Conservation (phyloP, 2,113 vertebrate genomes). For the Bungarus multicinctus region DNA sequence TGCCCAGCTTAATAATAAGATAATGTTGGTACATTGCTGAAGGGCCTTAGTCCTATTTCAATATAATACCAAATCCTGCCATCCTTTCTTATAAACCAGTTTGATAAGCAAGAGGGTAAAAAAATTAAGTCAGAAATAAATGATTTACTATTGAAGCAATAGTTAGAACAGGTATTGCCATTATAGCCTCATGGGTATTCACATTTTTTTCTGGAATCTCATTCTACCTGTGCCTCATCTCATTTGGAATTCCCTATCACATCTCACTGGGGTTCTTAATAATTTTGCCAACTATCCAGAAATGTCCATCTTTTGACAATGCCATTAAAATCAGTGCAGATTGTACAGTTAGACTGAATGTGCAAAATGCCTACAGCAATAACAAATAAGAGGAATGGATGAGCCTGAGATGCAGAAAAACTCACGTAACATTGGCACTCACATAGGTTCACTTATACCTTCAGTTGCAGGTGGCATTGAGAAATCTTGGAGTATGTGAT, state of each 20-base stretch:
- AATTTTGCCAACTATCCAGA: background rate
- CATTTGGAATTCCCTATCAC: background rate
- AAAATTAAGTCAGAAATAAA: background rate
- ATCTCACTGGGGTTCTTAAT: constrained; percentile 11
- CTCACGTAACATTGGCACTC: background rate
- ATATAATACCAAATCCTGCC: constrained; percentile 22
- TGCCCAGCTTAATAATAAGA: constrained; percentile 41
- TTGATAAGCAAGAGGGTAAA: constrained; percentile 30
- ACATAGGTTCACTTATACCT: background rate
- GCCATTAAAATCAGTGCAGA: background rate
- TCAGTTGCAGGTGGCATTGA: background rate
- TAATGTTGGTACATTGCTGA: constrained; percentile 16
- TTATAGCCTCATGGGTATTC: constrained; percentile 3
- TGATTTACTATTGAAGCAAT: background rate
- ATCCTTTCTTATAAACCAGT: constrained; percentile 6
- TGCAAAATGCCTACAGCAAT: background rate
- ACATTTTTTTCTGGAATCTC: background rate
- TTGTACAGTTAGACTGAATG: rapidly evolving
- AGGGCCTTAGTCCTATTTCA: constrained; percentile 17
- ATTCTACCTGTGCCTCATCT: background rate
- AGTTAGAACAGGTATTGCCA: background rate
- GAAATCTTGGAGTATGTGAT: background rate
- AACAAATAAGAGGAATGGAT: background rate
- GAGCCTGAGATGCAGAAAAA: constrained; percentile 23
- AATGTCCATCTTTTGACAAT: constrained; percentile 24